phyloP scores from a whole-genome alignment of 2,888 invertebrate genomes.

The Parnassius glacialis region DNA sequence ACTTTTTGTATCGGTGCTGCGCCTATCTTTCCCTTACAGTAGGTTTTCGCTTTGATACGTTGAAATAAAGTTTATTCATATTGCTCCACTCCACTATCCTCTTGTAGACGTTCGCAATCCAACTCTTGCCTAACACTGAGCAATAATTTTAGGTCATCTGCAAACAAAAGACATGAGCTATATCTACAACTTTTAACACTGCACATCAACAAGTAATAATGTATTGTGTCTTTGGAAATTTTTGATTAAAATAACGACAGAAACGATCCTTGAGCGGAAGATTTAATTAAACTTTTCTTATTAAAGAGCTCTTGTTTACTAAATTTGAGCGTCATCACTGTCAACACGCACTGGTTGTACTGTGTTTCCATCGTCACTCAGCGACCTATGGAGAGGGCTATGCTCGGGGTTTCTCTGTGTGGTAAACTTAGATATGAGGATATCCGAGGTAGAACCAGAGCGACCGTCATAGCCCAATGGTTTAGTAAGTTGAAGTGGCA shows the following conservation, averaged over 20 bases:
- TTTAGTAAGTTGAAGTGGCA: too few species aligned
- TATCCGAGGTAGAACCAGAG: too few species aligned
- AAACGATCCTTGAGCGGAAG: neutral
- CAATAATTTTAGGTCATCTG: neutral
- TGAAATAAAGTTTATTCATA: neutral
- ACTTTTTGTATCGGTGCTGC: neutral
- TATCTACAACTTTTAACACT: neutral
- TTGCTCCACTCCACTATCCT: neutral
- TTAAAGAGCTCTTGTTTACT: neutral
- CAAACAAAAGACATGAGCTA: neutral
- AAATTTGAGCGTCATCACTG: neutral
- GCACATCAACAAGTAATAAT: too few species aligned
- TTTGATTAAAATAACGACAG: neutral
- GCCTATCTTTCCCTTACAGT: neutral
- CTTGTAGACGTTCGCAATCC: neutral
- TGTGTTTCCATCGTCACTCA: too few species aligned
- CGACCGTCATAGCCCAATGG: too few species aligned
- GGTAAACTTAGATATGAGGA: too few species aligned
- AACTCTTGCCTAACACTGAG: neutral
- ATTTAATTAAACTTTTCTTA: slow-evolving; percentile 10
- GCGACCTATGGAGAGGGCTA: too few species aligned
- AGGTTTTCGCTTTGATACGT: neutral
- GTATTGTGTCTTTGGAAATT: neutral
- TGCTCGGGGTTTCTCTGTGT: too few species aligned
- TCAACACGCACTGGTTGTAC: too few species aligned